Percentiles rank a stretch among this genome's conserved stretches.
Conservation (phyloP, 2,888 invertebrate genomes). For the Cosmorhoe ocellata region DNA sequence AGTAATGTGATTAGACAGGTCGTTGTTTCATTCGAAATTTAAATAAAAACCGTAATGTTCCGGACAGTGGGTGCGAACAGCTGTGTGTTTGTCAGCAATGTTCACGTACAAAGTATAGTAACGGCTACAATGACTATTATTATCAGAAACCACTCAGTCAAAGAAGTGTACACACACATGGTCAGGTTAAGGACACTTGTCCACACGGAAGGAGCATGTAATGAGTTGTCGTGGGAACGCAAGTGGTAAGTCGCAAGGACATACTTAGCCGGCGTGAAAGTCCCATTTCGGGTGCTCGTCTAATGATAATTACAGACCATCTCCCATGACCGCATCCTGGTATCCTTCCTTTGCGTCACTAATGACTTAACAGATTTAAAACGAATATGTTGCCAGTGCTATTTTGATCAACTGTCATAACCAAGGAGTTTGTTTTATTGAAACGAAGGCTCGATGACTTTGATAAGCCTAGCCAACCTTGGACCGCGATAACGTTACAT, state of each 20-base stretch:
- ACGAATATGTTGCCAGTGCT: neutral
- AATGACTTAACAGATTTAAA: slow-evolving; percentile 19
- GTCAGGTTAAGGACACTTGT: slow-evolving; percentile 44
- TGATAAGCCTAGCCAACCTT: slow-evolving; percentile 42
- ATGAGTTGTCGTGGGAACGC: slow-evolving; percentile 61
- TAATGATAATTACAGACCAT: slow-evolving; percentile 44
- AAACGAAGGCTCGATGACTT: slow-evolving; percentile 4
- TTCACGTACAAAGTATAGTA: slow-evolving; percentile 27
- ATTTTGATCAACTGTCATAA: too few species aligned
- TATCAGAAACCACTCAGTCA: slow-evolving; percentile 31
- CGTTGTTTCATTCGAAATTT: slow-evolving; percentile 58
- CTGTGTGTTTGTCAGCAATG: slow-evolving; percentile 49
- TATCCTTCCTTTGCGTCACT: slow-evolving; percentile 33
- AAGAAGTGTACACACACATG: slow-evolving; percentile 31
- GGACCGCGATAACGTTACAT: slow-evolving; percentile 49
- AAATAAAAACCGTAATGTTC: slow-evolving; percentile 80
- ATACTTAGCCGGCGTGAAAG: slow-evolving; percentile 36
- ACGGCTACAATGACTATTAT: slow-evolving; percentile 32
- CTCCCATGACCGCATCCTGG: slow-evolving; percentile 41
- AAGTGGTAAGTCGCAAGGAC: slow-evolving; percentile 47
- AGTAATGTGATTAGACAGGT: slow-evolving; percentile 32
- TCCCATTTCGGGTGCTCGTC: slow-evolving; percentile 39
- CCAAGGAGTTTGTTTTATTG: too few species aligned
- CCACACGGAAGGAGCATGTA: slow-evolving; percentile 58
- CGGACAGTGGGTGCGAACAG: slow-evolving; percentile 63